phyloP scores from a whole-genome alignment of 92 coral and sea anemone genomes.

The Heteractis magnifica region DNA sequence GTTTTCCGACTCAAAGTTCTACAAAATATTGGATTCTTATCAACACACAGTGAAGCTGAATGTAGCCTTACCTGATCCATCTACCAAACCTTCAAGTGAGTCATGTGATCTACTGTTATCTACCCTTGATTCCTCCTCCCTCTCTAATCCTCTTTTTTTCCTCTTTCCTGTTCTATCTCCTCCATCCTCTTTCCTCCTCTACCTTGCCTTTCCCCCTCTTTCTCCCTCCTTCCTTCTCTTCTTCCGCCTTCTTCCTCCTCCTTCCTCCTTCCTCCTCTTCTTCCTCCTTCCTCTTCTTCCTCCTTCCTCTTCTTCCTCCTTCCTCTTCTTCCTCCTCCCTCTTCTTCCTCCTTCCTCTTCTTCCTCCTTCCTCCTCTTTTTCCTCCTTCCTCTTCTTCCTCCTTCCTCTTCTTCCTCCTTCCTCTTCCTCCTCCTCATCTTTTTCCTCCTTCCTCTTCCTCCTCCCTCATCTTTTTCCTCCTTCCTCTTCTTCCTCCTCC shows the following conservation, averaged over 20 bases:
- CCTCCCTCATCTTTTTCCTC: neutral
- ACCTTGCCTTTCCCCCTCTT: neutral
- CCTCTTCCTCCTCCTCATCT: too few species aligned
- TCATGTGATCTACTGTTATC: neutral
- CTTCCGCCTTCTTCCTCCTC: too few species aligned
- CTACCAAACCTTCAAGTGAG: constrained; percentile 71
- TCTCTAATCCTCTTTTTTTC: neutral
- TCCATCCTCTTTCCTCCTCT: neutral
- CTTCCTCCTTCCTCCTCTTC: too few species aligned
- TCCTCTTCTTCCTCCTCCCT: too few species aligned
- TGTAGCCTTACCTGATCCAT: constrained; percentile 73
- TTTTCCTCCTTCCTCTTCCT: too few species aligned
- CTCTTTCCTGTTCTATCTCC: neutral
- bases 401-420: too few species aligned
- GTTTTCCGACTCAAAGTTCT: constrained; percentile 63
- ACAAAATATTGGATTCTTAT: constrained; percentile 59
- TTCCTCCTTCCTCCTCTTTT: too few species aligned
- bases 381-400: too few species aligned
- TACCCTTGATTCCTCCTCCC: neutral
- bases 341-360: too few species aligned
- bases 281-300: too few species aligned
- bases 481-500: neutral
- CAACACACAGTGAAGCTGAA: constrained; percentile 71
- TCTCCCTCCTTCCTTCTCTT: too few species aligned
- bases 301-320: too few species aligned